phyloP scores from a whole-genome alignment of 2,797 vertebrate genomes.

The Centropyge bicolor region DNA sequence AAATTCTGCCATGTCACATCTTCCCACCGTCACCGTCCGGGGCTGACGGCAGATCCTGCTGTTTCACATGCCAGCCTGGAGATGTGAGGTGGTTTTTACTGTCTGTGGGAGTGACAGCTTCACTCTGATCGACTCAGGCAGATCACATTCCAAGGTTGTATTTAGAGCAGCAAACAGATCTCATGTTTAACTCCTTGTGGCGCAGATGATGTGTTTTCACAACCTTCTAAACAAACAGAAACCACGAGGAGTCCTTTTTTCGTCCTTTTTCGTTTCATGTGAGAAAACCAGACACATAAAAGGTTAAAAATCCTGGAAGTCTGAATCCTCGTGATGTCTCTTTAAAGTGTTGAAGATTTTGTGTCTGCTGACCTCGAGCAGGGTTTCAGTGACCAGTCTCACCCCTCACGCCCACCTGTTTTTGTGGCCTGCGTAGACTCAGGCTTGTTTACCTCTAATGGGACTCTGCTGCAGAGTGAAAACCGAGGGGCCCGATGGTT shows the following conservation, averaged over 20 bases:
- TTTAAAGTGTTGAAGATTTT: constrained; percentile 22
- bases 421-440: constrained; percentile 67
- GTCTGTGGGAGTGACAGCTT: constrained; percentile 52
- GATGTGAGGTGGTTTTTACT: constrained; percentile 43
- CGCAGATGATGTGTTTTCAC: constrained; percentile 52
- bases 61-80: constrained; percentile 45
- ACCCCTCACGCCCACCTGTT: constrained; percentile 73
- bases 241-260: constrained; percentile 24
- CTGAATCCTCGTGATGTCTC: constrained; percentile 8
- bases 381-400: constrained; percentile 57
- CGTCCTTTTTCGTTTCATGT: constrained; percentile 49
- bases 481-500: constrained; percentile 75
- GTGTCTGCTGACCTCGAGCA: constrained; percentile 40
- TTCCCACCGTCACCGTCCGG: constrained; percentile 24
- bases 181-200: constrained; percentile 65
- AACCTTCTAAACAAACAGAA: constrained; percentile 62
- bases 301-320: constrained; percentile 9
- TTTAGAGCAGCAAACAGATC: constrained; percentile 65
- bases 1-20: constrained; percentile 58
- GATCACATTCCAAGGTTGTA: constrained; percentile 49
- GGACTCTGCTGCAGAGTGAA: constrained; percentile 64
- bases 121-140: constrained; percentile 46
- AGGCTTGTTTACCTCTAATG: constrained; percentile 73
- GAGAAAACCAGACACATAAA: constrained; percentile 48
- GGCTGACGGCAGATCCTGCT: constrained; percentile 9